Conservation (phyloP, 2,888 invertebrate species). For the Zele albiditarsus region DNA sequence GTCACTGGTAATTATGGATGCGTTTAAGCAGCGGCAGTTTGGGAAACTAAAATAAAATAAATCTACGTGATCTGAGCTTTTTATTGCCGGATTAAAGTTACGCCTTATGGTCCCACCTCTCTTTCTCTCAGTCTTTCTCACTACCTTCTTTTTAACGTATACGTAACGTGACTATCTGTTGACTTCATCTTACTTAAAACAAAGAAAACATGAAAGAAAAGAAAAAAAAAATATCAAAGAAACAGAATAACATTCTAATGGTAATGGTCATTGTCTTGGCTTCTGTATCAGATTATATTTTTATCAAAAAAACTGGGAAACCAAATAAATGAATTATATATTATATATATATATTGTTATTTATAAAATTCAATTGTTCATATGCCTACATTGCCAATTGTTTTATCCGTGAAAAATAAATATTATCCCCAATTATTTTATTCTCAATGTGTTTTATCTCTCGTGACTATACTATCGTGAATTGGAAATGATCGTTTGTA, state of each 20-base stretch:
- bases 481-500: too few relatives aligned
- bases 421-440: too few relatives aligned
- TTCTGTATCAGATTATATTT: not conserved
- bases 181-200: conserved; percentile 59
- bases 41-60: conserved; percentile 71
- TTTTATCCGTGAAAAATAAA: too few relatives aligned
- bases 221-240: not conserved
- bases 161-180: conserved; percentile 63
- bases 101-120: conserved; percentile 48
- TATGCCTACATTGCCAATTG: too few relatives aligned
- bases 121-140: conserved; percentile 30
- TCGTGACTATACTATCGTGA: too few relatives aligned
- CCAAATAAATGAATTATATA: not conserved
- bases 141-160: conserved; percentile 34
- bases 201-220: not conserved
- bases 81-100: conserved; percentile 69
- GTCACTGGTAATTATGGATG: conserved; percentile 70
- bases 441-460: too few relatives aligned
- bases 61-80: conserved; percentile 70
- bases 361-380: too few relatives aligned
- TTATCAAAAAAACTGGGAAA: too few relatives aligned
- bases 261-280: not conserved
- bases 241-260: conserved; percentile 1
- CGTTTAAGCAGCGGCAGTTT: conserved; percentile 71
- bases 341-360: too few relatives aligned